Conservation (phyloP, 53 echinoderm and acorn worm species). For the Holothuria leucospilota region DNA sequence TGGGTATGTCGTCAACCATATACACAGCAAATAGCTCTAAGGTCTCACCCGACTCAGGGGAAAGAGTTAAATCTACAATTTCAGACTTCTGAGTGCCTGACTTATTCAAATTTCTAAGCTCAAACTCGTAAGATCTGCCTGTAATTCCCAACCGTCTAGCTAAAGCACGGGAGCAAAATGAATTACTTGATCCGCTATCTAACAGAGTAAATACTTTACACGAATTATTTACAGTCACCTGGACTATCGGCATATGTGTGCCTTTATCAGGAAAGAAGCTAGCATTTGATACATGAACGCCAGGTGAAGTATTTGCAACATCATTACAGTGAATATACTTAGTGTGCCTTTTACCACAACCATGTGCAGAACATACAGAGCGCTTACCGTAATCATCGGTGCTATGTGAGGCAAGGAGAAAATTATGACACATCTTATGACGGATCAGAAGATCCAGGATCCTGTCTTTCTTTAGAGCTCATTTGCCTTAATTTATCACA, state of each 20-base stretch:
- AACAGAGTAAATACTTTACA: conserved; percentile 37
- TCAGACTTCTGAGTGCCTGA: conserved; percentile 35
- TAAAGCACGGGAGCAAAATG: conserved; percentile 56
- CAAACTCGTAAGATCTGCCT: conserved; percentile 1
- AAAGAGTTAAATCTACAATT: conserved; percentile 38
- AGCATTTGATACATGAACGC: conserved; percentile 54
- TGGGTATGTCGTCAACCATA: conserved; percentile 58
- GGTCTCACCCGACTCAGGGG: conserved; percentile 21
- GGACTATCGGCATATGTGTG: conserved; percentile 42
- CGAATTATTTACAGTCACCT: conserved; percentile 26
- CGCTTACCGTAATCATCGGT: conserved; percentile 25
- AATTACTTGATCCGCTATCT: conserved; percentile 60
- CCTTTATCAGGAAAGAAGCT: conserved; percentile 17
- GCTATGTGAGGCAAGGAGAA: conserved; percentile 26
- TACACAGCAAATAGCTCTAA: conserved; percentile 40
- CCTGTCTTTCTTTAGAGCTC: conserved; percentile 30
- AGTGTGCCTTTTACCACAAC: conserved; percentile 61
- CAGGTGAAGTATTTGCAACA: background rate
- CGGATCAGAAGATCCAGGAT: conserved; percentile 18
- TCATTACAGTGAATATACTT: conserved; percentile 14
- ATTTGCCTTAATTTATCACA: conserved; percentile 53
- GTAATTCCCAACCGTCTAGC: conserved; percentile 51
- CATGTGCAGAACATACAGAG: conserved; percentile 35
- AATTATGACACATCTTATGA: conserved; percentile 60
- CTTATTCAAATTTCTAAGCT: conserved; percentile 54